These are phyloP conservation scores for Tanaodytes sp. DNA, from an alignment of 2,888 invertebrate species.

Conservation along the genomic window DNA sequence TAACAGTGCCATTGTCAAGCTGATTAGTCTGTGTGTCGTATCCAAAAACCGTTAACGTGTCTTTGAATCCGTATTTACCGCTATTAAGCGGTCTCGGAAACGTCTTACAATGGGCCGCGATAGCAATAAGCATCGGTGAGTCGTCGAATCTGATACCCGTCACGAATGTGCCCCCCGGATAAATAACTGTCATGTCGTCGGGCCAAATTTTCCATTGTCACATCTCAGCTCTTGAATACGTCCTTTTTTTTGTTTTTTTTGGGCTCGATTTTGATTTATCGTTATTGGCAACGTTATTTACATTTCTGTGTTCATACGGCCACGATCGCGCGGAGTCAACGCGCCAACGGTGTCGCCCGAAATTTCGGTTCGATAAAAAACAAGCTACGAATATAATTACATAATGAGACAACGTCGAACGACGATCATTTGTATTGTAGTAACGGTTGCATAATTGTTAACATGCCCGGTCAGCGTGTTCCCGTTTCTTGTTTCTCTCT, in stretches of 20 bases:
- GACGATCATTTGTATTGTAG: conserved; percentile 16
- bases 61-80: conserved; percentile 58
- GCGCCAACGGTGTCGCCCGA: too few relatives aligned
- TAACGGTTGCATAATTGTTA: conserved; percentile 21
- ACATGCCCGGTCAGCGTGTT: conserved; percentile 34
- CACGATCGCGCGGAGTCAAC: too few relatives aligned
- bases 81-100: conserved; percentile 46
- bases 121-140: conserved; percentile 44
- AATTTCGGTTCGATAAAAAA: too few relatives aligned
- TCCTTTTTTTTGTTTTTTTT: not conserved
- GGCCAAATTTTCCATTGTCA: conserved; percentile 58
- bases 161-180: conserved; percentile 42
- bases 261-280: too few relatives aligned
- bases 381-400: conserved; percentile 10
- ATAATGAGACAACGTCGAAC: conserved; percentile 2
- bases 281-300: too few relatives aligned
- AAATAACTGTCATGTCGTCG: conserved; percentile 46
- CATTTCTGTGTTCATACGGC: too few relatives aligned
- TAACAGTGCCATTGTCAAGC: conserved; percentile 57
- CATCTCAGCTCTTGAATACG: too few relatives aligned
- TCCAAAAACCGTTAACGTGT: conserved; percentile 62
- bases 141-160: conserved; percentile 57
- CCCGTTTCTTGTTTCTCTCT: conserved; percentile 12
- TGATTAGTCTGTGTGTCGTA: conserved; percentile 60
- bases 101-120: conserved; percentile 39